Evolutionary conservation across 2,888 invertebrate genomes (phyloP).

Genomic region (Mythimna ferrago): DNA sequence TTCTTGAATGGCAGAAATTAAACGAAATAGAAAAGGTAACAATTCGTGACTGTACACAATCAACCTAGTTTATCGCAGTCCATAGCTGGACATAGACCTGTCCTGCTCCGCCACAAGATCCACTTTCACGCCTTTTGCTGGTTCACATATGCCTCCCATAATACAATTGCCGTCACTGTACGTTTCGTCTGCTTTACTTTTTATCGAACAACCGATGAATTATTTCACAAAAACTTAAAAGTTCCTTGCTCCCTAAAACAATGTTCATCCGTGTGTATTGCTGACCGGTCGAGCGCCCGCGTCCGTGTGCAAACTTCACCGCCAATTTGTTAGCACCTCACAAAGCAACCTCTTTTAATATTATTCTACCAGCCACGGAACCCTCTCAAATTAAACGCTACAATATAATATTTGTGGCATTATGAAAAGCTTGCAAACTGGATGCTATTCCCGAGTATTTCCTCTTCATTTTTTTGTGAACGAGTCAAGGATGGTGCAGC

Average conservation of each 20-base stretch:
- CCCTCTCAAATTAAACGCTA: slow-evolving; percentile 81
- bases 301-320: slow-evolving; percentile 70
- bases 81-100: too few species aligned
- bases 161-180: too few species aligned
- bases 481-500: slow-evolving; percentile 32
- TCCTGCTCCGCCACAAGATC: too few species aligned
- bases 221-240: not conserved
- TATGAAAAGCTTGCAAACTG: slow-evolving; percentile 65
- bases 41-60: too few species aligned
- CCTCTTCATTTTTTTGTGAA: slow-evolving; percentile 45
- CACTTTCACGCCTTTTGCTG: too few species aligned
- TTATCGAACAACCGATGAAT: not conserved
- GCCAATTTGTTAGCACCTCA: slow-evolving; percentile 85
- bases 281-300: slow-evolving; percentile 50
- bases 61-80: too few species aligned
- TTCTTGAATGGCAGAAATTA: too few species aligned
- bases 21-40: too few species aligned
- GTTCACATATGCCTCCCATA: too few species aligned
- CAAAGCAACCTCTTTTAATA: slow-evolving; percentile 85
- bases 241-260: not conserved
- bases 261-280: slow-evolving; percentile 34
- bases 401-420: slow-evolving; percentile 73
- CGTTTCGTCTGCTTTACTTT: too few species aligned
- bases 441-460: slow-evolving; percentile 56
- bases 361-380: slow-evolving; percentile 73